Conservation (phyloP, 2,113 vertebrate species). For the Calyptommatus sinebrachiatus region DNA sequence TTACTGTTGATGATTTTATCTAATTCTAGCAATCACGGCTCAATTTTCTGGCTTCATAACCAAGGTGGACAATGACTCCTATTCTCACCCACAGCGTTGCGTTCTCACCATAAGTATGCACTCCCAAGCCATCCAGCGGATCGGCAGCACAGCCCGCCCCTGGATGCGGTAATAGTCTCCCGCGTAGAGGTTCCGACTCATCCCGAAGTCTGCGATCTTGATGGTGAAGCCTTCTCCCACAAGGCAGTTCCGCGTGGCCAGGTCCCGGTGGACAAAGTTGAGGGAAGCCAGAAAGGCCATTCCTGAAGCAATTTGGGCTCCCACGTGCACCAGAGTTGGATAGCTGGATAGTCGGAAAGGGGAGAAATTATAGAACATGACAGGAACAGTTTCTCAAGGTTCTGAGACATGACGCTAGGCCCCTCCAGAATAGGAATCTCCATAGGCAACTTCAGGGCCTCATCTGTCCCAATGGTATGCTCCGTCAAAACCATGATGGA, state of each 20-base stretch:
- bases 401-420: no score
- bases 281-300: slow-evolving; percentile 86
- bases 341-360: slow-evolving; percentile 68
- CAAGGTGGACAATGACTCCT: no score
- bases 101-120: slow-evolving; percentile 89
- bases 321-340: slow-evolving; percentile 84
- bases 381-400: neutral
- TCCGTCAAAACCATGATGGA: no score
- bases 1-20: no score
- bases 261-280: no score
- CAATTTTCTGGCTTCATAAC: no score
- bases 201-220: slow-evolving; percentile 92
- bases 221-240: slow-evolving; percentile 84
- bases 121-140: slow-evolving; percentile 97
- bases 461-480: no score
- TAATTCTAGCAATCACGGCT: no score
- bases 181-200: slow-evolving; percentile 90
- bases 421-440: no score
- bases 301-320: slow-evolving; percentile 87
- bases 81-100: no score
- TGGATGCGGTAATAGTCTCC: slow-evolving; percentile 92
- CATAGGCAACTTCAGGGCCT: no score
- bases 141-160: slow-evolving; percentile 89
- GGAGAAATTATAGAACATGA: neutral
- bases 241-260: no score